phyloP scores from a whole-genome alignment of 2,888 invertebrate species.

The Entomobrya multifasciata region DNA sequence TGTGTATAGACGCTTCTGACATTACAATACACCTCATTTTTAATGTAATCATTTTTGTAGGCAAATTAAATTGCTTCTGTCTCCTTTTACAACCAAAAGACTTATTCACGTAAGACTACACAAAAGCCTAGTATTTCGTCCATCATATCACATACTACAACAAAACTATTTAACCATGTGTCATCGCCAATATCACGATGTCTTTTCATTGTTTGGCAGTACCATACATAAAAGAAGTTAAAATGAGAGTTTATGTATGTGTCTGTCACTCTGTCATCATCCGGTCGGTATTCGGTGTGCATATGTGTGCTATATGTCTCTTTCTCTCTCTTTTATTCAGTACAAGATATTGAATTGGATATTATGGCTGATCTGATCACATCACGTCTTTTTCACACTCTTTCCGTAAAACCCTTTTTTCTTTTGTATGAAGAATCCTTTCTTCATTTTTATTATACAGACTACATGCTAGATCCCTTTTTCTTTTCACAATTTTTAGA shows the following conservation, averaged over 20 bases:
- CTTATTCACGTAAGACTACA: too few species aligned
- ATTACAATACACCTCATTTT: too few species aligned
- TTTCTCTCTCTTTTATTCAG: neutral
- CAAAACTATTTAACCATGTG: neutral
- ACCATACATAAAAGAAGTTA: neutral
- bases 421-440: neutral
- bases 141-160: neutral
- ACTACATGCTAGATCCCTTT: constrained; percentile 1
- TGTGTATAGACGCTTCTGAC: too few species aligned
- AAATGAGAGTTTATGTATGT: neutral
- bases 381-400: constrained; percentile 15
- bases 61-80: constrained; percentile 25
- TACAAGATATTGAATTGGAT: constrained; percentile 1
- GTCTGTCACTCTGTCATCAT: constrained; percentile 41
- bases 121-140: neutral
- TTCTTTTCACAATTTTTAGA: neutral
- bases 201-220: too few species aligned
- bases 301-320: neutral
- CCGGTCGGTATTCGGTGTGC: neutral
- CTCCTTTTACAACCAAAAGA: constrained; percentile 27
- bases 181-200: neutral
- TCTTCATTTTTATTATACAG: constrained; percentile 16
- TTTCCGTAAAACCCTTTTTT: neutral
- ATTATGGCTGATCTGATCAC: constrained; percentile 44
- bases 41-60: constrained; percentile 1